A percentile compares a stretch with the other conserved stretches of the same genome.
These are phyloP conservation scores for Augiades crinisus DNA, from an alignment of 2,888 invertebrate genomes.

Conservation along the genomic window DNA sequence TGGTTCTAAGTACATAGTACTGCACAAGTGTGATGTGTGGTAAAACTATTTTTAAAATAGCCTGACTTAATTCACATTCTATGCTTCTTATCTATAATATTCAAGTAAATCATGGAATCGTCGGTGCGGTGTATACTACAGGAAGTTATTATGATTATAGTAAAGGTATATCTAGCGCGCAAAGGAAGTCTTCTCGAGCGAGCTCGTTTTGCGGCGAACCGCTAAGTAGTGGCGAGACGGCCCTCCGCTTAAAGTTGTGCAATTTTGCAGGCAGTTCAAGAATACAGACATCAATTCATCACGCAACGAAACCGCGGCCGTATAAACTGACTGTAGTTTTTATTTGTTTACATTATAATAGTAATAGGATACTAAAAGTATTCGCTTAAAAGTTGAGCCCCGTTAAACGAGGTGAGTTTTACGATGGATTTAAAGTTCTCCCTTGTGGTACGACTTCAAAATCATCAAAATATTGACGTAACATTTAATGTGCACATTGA, in stretches of 20 bases:
- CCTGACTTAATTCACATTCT: too few relatives aligned
- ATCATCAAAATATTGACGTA: too few relatives aligned
- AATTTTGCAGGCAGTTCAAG: constrained; percentile 14
- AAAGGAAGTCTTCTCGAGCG: constrained; percentile 51
- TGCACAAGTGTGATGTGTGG: too few relatives aligned
- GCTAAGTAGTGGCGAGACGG: constrained; percentile 50
- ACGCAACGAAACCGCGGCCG: background rate
- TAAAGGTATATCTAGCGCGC: constrained; percentile 38
- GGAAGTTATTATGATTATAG: constrained; percentile 20
- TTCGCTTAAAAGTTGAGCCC: background rate
- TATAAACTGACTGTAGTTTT: background rate
- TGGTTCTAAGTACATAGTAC: too few relatives aligned
- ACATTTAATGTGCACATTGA: too few relatives aligned
- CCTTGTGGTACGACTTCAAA: too few relatives aligned
- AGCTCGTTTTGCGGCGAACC: constrained; percentile 59
- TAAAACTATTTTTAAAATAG: too few relatives aligned
- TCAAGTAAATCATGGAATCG: too few relatives aligned
- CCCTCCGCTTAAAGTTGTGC: constrained; percentile 46
- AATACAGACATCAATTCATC: constrained; percentile 14
- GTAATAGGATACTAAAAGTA: background rate
- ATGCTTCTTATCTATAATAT: too few relatives aligned
- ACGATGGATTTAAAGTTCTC: too few relatives aligned
- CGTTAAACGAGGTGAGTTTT: too few relatives aligned
- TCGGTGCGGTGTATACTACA: too few relatives aligned
- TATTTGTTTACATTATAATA: background rate